Conservation (phyloP, 30 jellyfish, hydroid and myxozoan species). For the Pelagia noctiluca region DNA sequence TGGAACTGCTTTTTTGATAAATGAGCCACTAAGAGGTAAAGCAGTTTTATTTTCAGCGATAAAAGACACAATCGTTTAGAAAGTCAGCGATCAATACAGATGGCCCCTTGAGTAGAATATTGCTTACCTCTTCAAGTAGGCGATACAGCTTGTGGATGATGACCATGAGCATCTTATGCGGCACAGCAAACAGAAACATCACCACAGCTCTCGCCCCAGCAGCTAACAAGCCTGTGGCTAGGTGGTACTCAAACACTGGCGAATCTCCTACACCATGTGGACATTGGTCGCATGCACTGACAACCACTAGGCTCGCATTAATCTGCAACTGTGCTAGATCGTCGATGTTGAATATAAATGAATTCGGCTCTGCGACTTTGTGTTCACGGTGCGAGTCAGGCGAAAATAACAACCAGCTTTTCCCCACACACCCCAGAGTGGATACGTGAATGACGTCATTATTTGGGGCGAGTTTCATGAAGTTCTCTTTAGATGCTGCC, state of each 20-base stretch:
- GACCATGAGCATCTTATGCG: conserved; percentile 25
- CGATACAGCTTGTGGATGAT: conserved; percentile 44
- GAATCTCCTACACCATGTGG: conserved; percentile 63
- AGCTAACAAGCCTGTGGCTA: conserved; percentile 60
- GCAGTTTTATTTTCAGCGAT: neutral
- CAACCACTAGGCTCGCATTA: conserved; percentile 51
- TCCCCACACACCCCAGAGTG: conserved; percentile 26
- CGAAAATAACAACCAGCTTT: conserved; percentile 42
- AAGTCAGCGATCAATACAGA: no score
- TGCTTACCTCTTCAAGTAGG: conserved; percentile 57
- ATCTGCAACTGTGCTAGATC: conserved; percentile 45
- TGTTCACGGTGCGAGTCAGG: conserved; percentile 62
- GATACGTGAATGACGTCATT: conserved; percentile 43
- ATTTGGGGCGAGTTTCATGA: conserved; percentile 8
- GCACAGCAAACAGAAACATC: conserved; percentile 42
- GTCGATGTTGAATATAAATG: conserved; percentile 34
- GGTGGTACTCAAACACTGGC: conserved; percentile 1
- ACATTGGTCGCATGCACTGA: conserved; percentile 67
- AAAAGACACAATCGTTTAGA: no score
- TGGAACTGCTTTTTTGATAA: no score
- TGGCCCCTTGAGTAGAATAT: neutral
- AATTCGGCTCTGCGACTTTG: conserved; percentile 41
- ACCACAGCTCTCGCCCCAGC: conserved; percentile 72
- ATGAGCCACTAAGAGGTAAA: no score
- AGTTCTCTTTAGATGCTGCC: conserved; percentile 40